Evolutionary conservation across 2,888 invertebrate species (phyloP).

Genomic region (Melanostoma scalare): DNA sequence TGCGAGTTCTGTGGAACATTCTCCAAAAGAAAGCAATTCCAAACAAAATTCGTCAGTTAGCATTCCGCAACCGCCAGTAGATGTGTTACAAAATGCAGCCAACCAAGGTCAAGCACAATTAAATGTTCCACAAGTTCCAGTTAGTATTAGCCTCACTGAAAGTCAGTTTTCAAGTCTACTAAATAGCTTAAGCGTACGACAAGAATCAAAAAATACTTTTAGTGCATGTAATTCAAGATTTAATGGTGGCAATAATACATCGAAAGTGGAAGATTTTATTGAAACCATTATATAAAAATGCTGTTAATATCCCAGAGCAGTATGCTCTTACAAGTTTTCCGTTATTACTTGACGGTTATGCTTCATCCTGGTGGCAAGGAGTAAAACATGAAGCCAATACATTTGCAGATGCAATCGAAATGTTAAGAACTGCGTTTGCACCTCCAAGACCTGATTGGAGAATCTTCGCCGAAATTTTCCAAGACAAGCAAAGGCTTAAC

Average conservation of each 20-base stretch:
- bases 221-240: constrained; percentile 48
- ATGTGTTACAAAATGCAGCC: not conserved
- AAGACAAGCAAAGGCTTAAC: constrained; percentile 59
- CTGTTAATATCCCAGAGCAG: constrained; percentile 54
- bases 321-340: constrained; percentile 63
- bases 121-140: not conserved
- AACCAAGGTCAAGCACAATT: not conserved
- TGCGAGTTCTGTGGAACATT: not conserved
- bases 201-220: constrained; percentile 1
- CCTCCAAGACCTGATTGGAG: constrained; percentile 65
- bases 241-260: constrained; percentile 38
- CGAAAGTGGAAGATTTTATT: constrained; percentile 65
- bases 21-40: too few species aligned
- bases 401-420: constrained; percentile 51
- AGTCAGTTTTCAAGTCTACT: constrained; percentile 5
- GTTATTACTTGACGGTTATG: not conserved
- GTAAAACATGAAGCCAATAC: constrained; percentile 5
- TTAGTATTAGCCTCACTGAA: not conserved
- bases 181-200: not conserved
- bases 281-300: constrained; percentile 52
- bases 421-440: constrained; percentile 56
- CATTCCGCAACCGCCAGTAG: not conserved
- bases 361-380: constrained; percentile 16
- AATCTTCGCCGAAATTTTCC: constrained; percentile 63
- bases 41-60: too few species aligned